Conservation (phyloP, 2,797 vertebrate species). For the Malurus splendens region DNA sequence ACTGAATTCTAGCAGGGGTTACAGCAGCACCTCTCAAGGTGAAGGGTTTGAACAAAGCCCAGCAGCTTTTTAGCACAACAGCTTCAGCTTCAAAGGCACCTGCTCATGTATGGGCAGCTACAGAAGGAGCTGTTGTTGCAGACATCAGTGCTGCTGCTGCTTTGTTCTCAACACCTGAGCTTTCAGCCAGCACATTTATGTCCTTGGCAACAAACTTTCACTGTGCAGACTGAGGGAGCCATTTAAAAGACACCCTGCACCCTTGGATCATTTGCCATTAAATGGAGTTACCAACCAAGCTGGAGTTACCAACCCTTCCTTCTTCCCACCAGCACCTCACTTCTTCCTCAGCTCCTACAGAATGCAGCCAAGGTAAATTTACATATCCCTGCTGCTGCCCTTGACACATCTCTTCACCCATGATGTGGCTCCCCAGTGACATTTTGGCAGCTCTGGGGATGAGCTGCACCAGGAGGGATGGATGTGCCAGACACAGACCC, state of each 20-base stretch:
- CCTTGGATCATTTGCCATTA: neutral
- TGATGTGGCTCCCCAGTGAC: accelerated
- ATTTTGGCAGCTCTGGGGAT: neutral
- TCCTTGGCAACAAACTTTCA: neutral
- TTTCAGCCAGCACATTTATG: neutral
- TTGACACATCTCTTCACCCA: neutral
- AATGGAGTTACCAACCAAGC: neutral
- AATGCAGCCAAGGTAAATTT: neutral
- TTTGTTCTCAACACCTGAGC: neutral
- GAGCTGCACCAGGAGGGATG: neutral
- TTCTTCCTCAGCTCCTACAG: neutral
- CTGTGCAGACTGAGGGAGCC: neutral
- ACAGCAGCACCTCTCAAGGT: neutral
- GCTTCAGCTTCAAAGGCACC: neutral
- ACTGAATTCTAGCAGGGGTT: neutral
- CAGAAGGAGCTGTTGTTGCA: neutral
- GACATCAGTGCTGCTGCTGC: neutral
- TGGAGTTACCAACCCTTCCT: neutral
- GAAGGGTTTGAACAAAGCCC: neutral
- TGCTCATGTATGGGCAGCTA: neutral
- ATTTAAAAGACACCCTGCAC: neutral
- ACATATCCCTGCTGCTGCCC: neutral
- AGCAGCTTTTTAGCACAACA: neutral
- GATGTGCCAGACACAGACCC: neutral
- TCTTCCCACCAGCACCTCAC: neutral